A percentile compares a stretch with the other conserved stretches of the same genome.
These are phyloP conservation scores for Coryphaenoides rupestris DNA, from an alignment of 2,113 vertebrate genomes.

Conservation along the genomic window DNA sequence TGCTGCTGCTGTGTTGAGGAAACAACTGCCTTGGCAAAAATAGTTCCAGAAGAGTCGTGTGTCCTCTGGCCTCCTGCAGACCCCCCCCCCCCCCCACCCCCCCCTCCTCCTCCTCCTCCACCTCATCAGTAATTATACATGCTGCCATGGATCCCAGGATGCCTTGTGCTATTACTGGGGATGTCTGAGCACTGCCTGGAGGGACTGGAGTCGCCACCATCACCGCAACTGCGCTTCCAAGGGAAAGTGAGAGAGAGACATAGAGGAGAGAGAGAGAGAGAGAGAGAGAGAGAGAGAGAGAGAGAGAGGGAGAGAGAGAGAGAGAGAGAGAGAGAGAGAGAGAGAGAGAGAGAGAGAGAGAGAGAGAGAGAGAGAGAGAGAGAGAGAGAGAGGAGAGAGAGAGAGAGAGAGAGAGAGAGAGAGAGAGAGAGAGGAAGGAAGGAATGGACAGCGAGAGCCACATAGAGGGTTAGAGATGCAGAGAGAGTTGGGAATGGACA, in stretches of 20 bases:
- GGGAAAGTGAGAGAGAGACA: background rate
- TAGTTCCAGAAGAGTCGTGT: conserved; percentile 46
- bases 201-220: conserved; percentile 30
- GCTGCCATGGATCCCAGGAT: conserved; percentile 64
- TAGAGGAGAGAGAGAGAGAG: conserved; percentile 16
- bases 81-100: conserved; percentile 47
- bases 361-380: conserved; percentile 2
- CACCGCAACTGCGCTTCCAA: conserved; percentile 9
- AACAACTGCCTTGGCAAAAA: conserved; percentile 38
- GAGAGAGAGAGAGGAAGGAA: background rate
- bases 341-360: too few relatives aligned
- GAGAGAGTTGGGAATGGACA: too few relatives aligned
- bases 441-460: conserved; percentile 22
- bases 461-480: background rate
- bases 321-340: conserved; percentile 5
- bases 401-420: conserved; percentile 10
- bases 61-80: conserved; percentile 43
- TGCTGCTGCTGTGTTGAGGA: conserved; percentile 49
- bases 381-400: background rate
- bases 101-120: too few relatives aligned
- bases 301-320: background rate
- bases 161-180: conserved; percentile 64
- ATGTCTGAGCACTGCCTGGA: conserved; percentile 48
- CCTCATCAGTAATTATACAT: conserved; percentile 61
- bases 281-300: conserved; percentile 11